Evolutionary conservation across 2,888 invertebrate species (phyloP).

Genomic region (Acheta domesticus): DNA sequence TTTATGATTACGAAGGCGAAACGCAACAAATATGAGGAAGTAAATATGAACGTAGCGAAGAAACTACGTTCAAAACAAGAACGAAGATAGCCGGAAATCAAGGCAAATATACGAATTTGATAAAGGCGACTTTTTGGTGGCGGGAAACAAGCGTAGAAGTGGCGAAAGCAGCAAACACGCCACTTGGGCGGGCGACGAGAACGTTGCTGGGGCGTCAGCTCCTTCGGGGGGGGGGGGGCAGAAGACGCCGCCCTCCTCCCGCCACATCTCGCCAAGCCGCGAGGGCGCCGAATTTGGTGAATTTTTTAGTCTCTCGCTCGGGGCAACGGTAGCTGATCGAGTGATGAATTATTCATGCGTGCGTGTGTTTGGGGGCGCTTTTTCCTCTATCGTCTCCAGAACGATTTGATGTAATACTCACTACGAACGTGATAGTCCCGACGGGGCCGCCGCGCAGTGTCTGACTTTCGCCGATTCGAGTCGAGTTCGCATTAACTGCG

Average conservation of each 20-base stretch:
- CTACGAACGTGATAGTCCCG: background rate
- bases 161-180: too few relatives aligned
- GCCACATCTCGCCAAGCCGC: background rate
- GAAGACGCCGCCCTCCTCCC: background rate
- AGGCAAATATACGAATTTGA: too few relatives aligned
- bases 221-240: background rate
- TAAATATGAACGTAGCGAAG: too few relatives aligned
- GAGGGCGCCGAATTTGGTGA: background rate
- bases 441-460: background rate
- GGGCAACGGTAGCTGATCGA: background rate
- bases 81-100: too few relatives aligned
- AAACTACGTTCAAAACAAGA: too few relatives aligned
- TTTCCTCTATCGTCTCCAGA: background rate
- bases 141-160: too few relatives aligned
- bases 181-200: too few relatives aligned
- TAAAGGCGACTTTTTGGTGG: too few relatives aligned
- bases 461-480: too few relatives aligned
- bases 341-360: background rate
- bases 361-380: background rate
- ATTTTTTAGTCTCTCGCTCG: background rate
- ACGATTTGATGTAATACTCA: background rate
- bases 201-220: background rate
- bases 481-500: too few relatives aligned
- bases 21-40: too few relatives aligned
- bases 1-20: fast-evolving